A percentile compares a stretch with the other conserved stretches of the same genome.
Conservation (phyloP, 2,797 vertebrate genomes). For the Antennarius maculatus region DNA sequence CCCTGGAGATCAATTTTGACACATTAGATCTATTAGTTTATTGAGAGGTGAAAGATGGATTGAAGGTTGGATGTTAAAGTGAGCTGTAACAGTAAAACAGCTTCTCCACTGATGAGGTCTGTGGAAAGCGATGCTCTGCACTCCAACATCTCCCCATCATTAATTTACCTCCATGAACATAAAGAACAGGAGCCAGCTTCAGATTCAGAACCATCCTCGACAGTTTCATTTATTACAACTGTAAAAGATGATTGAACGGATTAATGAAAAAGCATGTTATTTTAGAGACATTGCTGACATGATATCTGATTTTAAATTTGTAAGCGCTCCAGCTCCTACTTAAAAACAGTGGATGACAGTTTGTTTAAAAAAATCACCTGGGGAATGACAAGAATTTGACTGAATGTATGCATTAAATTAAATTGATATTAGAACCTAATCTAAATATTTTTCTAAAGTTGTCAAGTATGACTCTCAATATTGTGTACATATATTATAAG, state of each 20-base stretch:
- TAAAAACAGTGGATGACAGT: background rate
- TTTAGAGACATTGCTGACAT: slow-evolving; percentile 4
- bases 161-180: slow-evolving; percentile 1
- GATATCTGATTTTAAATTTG: background rate
- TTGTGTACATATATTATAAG: background rate
- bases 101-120: slow-evolving; percentile 60
- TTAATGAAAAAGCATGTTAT: slow-evolving; percentile 1
- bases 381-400: background rate
- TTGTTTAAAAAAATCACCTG: background rate
- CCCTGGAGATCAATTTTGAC: slow-evolving; percentile 94
- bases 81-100: slow-evolving; percentile 59
- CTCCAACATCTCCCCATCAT: background rate
- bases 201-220: background rate
- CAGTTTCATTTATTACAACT: background rate
- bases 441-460: background rate
- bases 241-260: background rate
- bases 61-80: slow-evolving; percentile 53
- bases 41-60: slow-evolving; percentile 86
- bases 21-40: slow-evolving; percentile 95
- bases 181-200: slow-evolving; percentile 11
- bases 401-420: background rate
- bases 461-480: background rate
- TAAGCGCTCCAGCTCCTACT: background rate
- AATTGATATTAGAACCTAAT: background rate
- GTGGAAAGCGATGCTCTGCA: slow-evolving; percentile 25